Conservation (phyloP, 2,888 invertebrate species). For the Thyatira batis region DNA sequence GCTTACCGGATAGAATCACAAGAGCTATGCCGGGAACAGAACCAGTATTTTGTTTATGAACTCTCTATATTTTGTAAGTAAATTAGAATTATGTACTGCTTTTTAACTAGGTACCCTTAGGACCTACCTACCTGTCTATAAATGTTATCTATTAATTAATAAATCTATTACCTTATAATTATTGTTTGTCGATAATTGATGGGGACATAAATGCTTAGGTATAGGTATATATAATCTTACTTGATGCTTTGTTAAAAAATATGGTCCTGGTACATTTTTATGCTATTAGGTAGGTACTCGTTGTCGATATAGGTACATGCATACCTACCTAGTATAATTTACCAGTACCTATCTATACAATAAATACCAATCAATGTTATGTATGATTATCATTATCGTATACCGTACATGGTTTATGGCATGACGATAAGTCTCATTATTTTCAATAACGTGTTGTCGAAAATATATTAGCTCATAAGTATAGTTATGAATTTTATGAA, state of each 20-base stretch:
- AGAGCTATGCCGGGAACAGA: constrained; percentile 23
- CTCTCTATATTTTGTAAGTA: constrained; percentile 10
- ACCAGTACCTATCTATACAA: constrained; percentile 9
- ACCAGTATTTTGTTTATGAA: constrained; percentile 28
- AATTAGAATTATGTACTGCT: too few relatives aligned
- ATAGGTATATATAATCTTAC: too few relatives aligned
- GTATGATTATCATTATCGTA: constrained; percentile 27
- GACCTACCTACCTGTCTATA: too few relatives aligned
- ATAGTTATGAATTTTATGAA: constrained; percentile 80
- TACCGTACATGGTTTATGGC: constrained; percentile 12
- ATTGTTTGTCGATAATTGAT: too few relatives aligned
- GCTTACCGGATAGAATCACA: constrained; percentile 41
- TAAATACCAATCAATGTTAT: constrained; percentile 32
- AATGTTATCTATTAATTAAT: too few relatives aligned
- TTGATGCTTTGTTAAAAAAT: too few relatives aligned
- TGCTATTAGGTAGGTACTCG: too few relatives aligned
- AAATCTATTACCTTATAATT: too few relatives aligned
- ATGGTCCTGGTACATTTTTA: too few relatives aligned
- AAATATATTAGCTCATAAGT: constrained; percentile 79
- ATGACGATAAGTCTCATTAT: constrained; percentile 57
- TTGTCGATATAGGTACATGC: too few relatives aligned
- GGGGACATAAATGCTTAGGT: too few relatives aligned
- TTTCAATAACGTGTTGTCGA: constrained; percentile 74
- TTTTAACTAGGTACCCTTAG: too few relatives aligned
- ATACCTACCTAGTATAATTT: constrained; percentile 8